A percentile compares a stretch with the other conserved stretches of the same genome.
phyloP scores from a whole-genome alignment of 2,797 vertebrate species.

The Rhodeus uyekii region DNA sequence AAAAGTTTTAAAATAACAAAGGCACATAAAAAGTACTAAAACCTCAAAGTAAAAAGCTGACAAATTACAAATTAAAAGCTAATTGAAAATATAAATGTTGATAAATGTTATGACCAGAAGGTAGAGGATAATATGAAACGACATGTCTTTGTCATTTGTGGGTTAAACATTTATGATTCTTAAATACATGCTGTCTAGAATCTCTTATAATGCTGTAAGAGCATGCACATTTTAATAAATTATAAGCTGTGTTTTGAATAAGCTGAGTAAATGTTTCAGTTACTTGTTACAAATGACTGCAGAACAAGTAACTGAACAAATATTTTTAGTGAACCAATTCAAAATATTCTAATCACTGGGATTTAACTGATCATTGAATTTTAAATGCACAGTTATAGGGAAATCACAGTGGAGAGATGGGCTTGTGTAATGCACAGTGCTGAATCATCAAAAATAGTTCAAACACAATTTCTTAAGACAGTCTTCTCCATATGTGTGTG shows the following conservation, averaged over 20 bases:
- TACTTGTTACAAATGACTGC: no score
- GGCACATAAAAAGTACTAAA: not conserved
- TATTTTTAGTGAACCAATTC: not conserved
- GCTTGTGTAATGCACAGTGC: constrained; percentile 17
- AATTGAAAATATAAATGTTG: not conserved
- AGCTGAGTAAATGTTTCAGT: not conserved
- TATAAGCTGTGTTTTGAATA: not conserved
- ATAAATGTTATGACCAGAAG: not conserved
- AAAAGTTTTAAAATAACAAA: not conserved
- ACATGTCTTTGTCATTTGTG: not conserved
- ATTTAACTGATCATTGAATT: not conserved
- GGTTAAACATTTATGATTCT: not conserved
- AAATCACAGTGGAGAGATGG: not conserved
- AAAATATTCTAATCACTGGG: not conserved
- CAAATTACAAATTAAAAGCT: not conserved
- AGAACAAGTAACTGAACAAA: not conserved
- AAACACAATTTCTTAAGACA: constrained; percentile 7
- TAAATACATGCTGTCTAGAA: not conserved
- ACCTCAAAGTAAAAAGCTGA: not conserved
- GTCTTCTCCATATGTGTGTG: constrained; percentile 16
- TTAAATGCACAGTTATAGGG: not conserved
- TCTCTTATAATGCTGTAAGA: not conserved
- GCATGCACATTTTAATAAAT: not conserved
- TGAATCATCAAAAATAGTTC: constrained; percentile 18
- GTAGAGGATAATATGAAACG: not conserved